Conservation (phyloP, 2,113 vertebrate genomes). For the Lagopus muta region DNA sequence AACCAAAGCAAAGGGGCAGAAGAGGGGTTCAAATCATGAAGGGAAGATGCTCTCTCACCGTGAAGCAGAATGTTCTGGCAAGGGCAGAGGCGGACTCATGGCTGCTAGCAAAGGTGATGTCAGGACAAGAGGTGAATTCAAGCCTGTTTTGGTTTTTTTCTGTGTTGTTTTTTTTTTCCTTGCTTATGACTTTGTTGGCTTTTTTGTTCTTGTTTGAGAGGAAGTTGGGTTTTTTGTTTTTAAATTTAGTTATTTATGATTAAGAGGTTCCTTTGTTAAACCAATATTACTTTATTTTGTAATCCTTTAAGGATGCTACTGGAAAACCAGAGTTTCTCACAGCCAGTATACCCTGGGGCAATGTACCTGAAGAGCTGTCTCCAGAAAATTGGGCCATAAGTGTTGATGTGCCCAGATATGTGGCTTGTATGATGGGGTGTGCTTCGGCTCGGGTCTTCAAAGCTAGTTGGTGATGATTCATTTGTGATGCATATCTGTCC, state of each 20-base stretch:
- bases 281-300: neutral
- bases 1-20: neutral
- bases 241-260: neutral
- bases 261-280: neutral
- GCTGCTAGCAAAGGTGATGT: neutral
- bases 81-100: neutral
- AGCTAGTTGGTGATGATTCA: conserved; percentile 50
- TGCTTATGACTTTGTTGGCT: neutral
- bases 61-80: neutral
- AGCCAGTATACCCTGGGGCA: neutral
- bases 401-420: conserved; percentile 49
- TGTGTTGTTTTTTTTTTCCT: neutral
- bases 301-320: neutral
- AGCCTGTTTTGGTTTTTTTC: neutral
- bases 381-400: conserved; percentile 29
- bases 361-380: neutral
- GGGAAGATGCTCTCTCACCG: neutral
- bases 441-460: conserved; percentile 44
- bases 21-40: neutral
- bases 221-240: neutral
- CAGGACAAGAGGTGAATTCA: neutral
- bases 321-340: conserved; percentile 17
- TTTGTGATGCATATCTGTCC: conserved; percentile 32
- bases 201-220: neutral
- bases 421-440: conserved; percentile 13